Evolutionary conservation across 2,113 vertebrate species (phyloP).

Genomic region (Okapia johnstoni): DNA sequence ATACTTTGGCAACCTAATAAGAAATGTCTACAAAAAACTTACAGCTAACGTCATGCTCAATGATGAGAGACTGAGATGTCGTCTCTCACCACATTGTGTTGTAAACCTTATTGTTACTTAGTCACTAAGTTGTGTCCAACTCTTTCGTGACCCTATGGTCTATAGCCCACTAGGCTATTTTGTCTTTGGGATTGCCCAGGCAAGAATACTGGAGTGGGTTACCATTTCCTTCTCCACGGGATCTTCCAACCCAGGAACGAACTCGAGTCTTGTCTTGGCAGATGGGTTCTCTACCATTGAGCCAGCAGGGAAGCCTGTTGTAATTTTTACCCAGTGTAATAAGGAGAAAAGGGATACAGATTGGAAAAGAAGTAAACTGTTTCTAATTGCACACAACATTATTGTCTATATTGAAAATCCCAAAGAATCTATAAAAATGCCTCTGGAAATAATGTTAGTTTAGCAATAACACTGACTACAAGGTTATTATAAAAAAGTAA

Average conservation of each 20-base stretch:
- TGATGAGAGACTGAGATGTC: neutral
- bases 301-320: neutral
- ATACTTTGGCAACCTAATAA: neutral
- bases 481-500: neutral
- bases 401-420: neutral
- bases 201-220: neutral
- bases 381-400: neutral
- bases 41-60: neutral
- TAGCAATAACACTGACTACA: neutral
- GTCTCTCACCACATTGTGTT: neutral
- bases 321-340: neutral
- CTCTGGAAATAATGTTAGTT: neutral
- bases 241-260: neutral
- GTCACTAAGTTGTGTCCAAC: neutral
- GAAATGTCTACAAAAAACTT: neutral
- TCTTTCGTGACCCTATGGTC: neutral
- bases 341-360: neutral
- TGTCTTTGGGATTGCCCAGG: neutral
- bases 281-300: neutral
- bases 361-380: neutral
- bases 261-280: neutral
- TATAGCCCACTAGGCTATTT: neutral
- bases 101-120: neutral
- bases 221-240: neutral
- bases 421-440: neutral